phyloP scores from a whole-genome alignment of 2,113 vertebrate genomes.

The Phodopus roborovskii region DNA sequence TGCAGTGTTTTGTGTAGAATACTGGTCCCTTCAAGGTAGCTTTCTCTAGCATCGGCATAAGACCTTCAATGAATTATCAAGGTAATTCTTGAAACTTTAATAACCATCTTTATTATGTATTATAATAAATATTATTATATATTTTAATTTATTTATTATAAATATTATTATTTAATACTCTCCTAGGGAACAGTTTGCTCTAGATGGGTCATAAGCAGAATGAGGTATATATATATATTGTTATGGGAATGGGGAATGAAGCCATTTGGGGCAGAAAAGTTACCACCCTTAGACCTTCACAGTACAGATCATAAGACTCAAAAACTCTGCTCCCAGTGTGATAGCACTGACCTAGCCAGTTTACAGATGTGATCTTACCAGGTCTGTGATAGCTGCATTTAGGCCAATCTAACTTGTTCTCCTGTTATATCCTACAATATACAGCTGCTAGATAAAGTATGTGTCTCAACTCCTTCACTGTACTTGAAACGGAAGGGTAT shows the following conservation, averaged over 20 bases:
- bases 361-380: background rate
- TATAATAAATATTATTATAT: background rate
- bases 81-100: background rate
- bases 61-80: background rate
- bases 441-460: slow-evolving; percentile 50
- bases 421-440: background rate
- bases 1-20: no score
- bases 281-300: background rate
- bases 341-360: background rate
- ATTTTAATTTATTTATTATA: background rate
- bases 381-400: background rate
- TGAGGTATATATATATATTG: background rate
- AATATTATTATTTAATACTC: background rate
- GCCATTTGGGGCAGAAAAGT: background rate
- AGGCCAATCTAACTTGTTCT: background rate
- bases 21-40: no score
- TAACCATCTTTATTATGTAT: background rate
- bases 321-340: background rate
- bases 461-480: slow-evolving; percentile 36
- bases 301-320: background rate
- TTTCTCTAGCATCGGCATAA: background rate
- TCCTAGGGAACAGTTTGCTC: background rate
- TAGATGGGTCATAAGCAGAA: background rate
- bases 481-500: slow-evolving; percentile 64
- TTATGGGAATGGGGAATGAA: background rate